These are phyloP conservation scores for Pantherophis alleghaniensis DNA, from an alignment of 2,797 vertebrate species.

Conservation along the genomic window DNA sequence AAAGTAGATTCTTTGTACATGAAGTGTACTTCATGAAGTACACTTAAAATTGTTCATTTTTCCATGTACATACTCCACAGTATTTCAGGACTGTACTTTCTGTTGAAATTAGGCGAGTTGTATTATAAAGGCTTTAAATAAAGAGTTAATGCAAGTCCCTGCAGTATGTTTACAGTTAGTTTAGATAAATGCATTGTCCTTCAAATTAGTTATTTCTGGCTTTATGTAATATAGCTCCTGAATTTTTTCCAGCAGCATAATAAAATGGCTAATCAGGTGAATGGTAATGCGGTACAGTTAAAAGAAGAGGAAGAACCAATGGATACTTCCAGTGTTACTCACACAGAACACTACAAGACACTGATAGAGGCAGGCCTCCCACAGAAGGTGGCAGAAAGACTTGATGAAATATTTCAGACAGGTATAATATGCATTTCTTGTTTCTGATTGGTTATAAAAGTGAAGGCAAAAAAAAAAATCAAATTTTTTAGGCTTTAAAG, in stretches of 20 bases:
- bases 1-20: constrained; percentile 72
- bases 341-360: constrained; percentile 95
- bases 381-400: constrained; percentile 95
- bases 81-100: constrained; percentile 66
- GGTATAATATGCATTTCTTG: constrained; percentile 88
- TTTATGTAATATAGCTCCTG: constrained; percentile 84
- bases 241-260: constrained; percentile 85
- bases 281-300: constrained; percentile 90
- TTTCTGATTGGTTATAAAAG: constrained; percentile 83
- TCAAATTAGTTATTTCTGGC: constrained; percentile 82
- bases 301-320: constrained; percentile 98
- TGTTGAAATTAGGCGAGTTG: constrained; percentile 71
- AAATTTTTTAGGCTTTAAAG: constrained; percentile 76
- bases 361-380: constrained; percentile 93
- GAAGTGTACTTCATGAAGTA: constrained; percentile 54
- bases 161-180: constrained; percentile 81
- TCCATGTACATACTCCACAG: constrained; percentile 74
- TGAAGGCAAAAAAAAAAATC: constrained; percentile 78
- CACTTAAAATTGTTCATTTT: constrained; percentile 62
- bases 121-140: constrained; percentile 71
- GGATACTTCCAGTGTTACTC: constrained; percentile 89
- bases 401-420: constrained; percentile 98
- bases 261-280: constrained; percentile 97
- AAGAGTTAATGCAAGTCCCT: constrained; percentile 72
- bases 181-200: constrained; percentile 81